Evolutionary conservation across 64 coral and sea anemone species (phyloP).

Genomic region (Actinia tenebrosa): DNA sequence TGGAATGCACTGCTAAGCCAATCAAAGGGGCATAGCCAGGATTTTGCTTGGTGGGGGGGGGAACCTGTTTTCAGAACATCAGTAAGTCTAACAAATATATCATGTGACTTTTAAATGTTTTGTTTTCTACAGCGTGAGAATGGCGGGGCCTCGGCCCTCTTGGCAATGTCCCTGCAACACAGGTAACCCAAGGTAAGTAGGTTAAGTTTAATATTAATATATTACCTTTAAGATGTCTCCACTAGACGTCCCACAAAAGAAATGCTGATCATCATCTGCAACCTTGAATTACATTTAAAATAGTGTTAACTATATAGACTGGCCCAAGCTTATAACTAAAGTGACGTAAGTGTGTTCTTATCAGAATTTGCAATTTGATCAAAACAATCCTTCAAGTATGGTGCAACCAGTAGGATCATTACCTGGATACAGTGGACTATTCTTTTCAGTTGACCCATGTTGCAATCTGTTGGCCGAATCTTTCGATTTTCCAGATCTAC

Average conservation of each 20-base stretch:
- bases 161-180: too few relatives aligned
- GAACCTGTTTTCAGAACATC: too few relatives aligned
- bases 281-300: conserved; percentile 31
- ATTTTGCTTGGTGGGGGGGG: too few relatives aligned
- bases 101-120: too few relatives aligned
- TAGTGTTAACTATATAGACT: neutral
- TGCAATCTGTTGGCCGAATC: conserved; percentile 76
- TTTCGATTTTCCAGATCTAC: conserved; percentile 85
- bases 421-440: conserved; percentile 93
- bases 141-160: too few relatives aligned
- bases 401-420: neutral
- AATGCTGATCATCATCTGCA: conserved; percentile 69
- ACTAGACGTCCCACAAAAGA: conserved; percentile 96
- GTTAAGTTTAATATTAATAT: neutral
- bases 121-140: too few relatives aligned
- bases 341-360: neutral
- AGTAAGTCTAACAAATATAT: too few relatives aligned
- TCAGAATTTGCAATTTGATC: neutral
- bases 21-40: too few relatives aligned
- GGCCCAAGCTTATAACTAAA: neutral
- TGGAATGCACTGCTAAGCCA: neutral
- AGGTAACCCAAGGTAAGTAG: neutral
- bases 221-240: conserved; percentile 83
- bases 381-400: neutral
- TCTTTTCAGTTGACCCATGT: conserved; percentile 88